Evolutionary conservation across 2,888 invertebrate species (phyloP), one percentile per base, ranked within the genome.

Genomic region (Callimorpha dominula): DNA sequence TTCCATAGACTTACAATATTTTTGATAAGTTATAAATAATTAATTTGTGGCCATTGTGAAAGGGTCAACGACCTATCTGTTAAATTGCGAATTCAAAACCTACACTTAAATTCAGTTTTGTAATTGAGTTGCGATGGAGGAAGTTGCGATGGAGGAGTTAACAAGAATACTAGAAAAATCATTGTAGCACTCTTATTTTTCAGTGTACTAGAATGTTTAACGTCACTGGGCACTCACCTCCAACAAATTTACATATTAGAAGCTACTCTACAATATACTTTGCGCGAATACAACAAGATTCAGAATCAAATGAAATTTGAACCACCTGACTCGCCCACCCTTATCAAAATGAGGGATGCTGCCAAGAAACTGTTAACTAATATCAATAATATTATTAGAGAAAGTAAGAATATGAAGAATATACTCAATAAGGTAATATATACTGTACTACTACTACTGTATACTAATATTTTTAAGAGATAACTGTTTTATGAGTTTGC

Each of bases 171-270:
- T 4, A 50, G 6, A 12, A 31, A 31, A 31, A 60, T 60, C 1
- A 31, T 14, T n/a, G 42, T 9, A 9, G 5, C n/a, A 52, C 63
- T 68, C 50, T 65, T 57, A 60, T 72, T 73, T 87, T 96, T 72
- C 90, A 97, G 97, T 79, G 94, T 96, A 57, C 85, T 96, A 70
- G 96, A 97, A 84, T 96, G 96, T 72, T 90, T 96, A 71, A 91
- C 94, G 57, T 89, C 96, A 42, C 82, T 97, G 67, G 94, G 96
- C 57, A 95, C 95, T 46, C 95, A 96, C 65, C 89, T 97, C 17
- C 96, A 96, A 85, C 97, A 97, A 86, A 85, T 96, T 60, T 95
- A 95, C 75, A 92, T 96, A 64, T 93, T 97, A 88, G 96, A 96
- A 85, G 94, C 96, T 2, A 96, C 96, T 54, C 85, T 97, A 68